Conservation (phyloP, 2,888 invertebrate species). For the Brachyopa scutellaris region DNA sequence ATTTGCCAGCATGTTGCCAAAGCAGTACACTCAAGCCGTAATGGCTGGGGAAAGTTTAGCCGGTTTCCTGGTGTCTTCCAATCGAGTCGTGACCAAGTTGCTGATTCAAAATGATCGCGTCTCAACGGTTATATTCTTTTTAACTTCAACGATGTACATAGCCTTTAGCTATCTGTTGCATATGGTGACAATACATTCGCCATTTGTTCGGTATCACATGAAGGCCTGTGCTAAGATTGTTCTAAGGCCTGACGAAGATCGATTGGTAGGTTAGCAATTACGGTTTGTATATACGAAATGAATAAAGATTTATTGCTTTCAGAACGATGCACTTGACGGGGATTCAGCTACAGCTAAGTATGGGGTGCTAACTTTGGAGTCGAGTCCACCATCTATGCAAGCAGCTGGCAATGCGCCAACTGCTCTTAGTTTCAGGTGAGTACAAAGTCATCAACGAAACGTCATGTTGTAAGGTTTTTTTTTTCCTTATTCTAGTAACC, state of each 20-base stretch:
- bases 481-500: constrained; percentile 86
- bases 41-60: constrained; percentile 96
- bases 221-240: constrained; percentile 90
- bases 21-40: constrained; percentile 94
- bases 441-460: not conserved
- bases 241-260: constrained; percentile 92
- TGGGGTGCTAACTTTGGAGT: constrained; percentile 90
- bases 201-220: constrained; percentile 92
- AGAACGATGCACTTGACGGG: constrained; percentile 86
- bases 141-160: constrained; percentile 89
- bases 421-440: constrained; percentile 85
- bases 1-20: constrained; percentile 94
- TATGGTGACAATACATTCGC: constrained; percentile 89
- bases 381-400: constrained; percentile 84
- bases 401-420: constrained; percentile 82
- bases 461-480: not conserved
- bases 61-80: constrained; percentile 92
- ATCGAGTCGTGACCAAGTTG: constrained; percentile 92
- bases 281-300: not conserved
- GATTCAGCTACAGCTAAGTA: constrained; percentile 85
- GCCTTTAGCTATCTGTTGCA: constrained; percentile 90
- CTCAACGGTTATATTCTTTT: constrained; percentile 94
- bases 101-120: constrained; percentile 88
- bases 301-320: constrained; percentile 12
- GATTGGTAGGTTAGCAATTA: constrained; percentile 73